A percentile compares a stretch with the other conserved stretches of the same genome.
Evolutionary conservation across 1,140 invertebrate species (phyloP).

Genomic region (Rhizoglyphus robini): DNA sequence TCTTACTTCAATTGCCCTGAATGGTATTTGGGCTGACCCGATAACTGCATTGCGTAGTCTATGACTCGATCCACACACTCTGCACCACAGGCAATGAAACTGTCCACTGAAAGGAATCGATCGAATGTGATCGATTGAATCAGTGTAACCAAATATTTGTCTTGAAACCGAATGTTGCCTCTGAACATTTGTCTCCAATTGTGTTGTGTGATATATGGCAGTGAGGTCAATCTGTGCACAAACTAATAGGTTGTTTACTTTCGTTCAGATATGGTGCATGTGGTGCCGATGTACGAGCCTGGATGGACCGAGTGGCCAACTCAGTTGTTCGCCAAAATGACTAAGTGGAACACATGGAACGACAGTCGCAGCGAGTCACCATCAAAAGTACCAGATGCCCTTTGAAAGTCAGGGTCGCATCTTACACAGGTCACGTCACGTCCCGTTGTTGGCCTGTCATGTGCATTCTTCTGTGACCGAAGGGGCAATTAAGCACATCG

Average conservation of each 20-base stretch:
- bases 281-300: slow-evolving; percentile 68
- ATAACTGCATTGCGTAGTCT: no score
- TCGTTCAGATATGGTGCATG: slow-evolving; percentile 48
- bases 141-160: background rate
- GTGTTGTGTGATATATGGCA: slow-evolving; percentile 45
- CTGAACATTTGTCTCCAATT: background rate
- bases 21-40: background rate
- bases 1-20: background rate
- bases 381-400: background rate
- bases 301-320: slow-evolving; percentile 84
- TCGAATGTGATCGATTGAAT: background rate
- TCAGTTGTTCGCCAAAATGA: slow-evolving; percentile 47
- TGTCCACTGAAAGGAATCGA: background rate
- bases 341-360: slow-evolving; percentile 35
- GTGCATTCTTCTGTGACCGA: no score
- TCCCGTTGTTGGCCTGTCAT: no score
- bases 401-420: slow-evolving; percentile 17
- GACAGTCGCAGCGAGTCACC: background rate
- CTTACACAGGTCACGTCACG: slow-evolving; percentile 3
- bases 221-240: slow-evolving; percentile 39
- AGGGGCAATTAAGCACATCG: no score
- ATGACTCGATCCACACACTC: no score
- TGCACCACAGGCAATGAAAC: background rate
- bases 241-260: background rate
- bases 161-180: background rate